phyloP scores from a whole-genome alignment of 2,113 vertebrate species.

The Indri indri region DNA sequence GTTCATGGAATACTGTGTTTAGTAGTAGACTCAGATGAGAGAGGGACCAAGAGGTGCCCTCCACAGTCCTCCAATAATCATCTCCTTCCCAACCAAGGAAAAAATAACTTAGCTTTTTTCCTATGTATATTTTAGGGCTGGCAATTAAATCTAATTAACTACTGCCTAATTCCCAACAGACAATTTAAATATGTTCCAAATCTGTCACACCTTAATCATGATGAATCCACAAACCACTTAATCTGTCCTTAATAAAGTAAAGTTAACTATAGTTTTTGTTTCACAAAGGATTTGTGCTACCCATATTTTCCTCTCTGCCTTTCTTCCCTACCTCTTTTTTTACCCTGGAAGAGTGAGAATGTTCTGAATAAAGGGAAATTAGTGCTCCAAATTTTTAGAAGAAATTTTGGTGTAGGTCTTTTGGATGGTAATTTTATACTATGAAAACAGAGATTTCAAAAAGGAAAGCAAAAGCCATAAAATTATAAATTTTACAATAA shows the following conservation, averaged over 20 bases:
- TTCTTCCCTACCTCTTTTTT: background rate
- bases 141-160: constrained; percentile 54
- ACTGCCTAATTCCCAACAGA: background rate
- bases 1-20: background rate
- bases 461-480: background rate
- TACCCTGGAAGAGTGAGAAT: background rate
- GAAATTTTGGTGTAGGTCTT: background rate
- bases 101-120: background rate
- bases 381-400: background rate
- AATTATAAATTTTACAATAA: constrained; percentile 11
- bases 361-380: background rate
- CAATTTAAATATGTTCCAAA: constrained; percentile 8
- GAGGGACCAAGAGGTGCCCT: background rate
- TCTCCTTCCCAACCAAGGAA: background rate
- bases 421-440: background rate
- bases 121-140: background rate
- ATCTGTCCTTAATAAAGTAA: constrained; percentile 40
- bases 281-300: background rate
- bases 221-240: constrained; percentile 12
- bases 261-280: constrained; percentile 19
- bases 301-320: background rate
- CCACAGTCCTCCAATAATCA: background rate
- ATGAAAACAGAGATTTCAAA: background rate
- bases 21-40: background rate
- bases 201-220: constrained; percentile 15